Evolutionary conservation across 2,113 vertebrate genomes (phyloP).

Genomic region (Saccopteryx bilineata): DNA sequence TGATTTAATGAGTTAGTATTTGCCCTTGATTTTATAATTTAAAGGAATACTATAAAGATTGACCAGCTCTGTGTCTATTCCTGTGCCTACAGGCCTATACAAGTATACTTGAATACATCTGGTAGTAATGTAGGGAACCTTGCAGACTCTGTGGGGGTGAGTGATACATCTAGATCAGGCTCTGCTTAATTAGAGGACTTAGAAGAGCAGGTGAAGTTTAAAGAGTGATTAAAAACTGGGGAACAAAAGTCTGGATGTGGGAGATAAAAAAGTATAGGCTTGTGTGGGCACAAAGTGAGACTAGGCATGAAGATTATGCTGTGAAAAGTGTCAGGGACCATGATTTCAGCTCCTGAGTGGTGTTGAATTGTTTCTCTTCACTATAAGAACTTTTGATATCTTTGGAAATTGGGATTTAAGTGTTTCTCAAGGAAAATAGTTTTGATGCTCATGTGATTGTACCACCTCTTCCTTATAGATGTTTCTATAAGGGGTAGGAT

Average conservation of each 20-base stretch:
- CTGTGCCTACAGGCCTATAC: constrained; percentile 64
- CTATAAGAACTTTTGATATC: neutral
- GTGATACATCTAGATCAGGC: constrained; percentile 66
- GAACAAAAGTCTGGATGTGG: constrained; percentile 66
- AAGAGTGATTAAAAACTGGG: constrained; percentile 71
- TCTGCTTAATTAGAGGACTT: constrained; percentile 78
- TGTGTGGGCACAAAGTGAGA: constrained; percentile 44
- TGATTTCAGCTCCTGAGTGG: neutral
- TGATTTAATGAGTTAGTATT: constrained; percentile 26
- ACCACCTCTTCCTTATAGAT: neutral
- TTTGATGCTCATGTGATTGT: neutral
- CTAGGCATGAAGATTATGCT: neutral
- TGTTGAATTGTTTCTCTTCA: neutral
- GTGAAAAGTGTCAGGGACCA: constrained; percentile 21
- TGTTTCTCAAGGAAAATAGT: constrained; percentile 61
- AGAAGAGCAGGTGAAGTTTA: constrained; percentile 67
- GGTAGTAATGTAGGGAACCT: constrained; percentile 53
- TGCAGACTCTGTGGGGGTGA: constrained; percentile 58
- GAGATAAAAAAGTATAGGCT: constrained; percentile 53
- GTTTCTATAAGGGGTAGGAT: neutral
- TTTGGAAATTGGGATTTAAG: constrained; percentile 62
- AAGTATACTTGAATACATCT: constrained; percentile 55
- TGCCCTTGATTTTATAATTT: constrained; percentile 57
- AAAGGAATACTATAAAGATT: constrained; percentile 58
- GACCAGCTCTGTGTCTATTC: constrained; percentile 58